phyloP scores from a whole-genome alignment of 1,140 invertebrate species.

The Helicoverpa armigera region DNA sequence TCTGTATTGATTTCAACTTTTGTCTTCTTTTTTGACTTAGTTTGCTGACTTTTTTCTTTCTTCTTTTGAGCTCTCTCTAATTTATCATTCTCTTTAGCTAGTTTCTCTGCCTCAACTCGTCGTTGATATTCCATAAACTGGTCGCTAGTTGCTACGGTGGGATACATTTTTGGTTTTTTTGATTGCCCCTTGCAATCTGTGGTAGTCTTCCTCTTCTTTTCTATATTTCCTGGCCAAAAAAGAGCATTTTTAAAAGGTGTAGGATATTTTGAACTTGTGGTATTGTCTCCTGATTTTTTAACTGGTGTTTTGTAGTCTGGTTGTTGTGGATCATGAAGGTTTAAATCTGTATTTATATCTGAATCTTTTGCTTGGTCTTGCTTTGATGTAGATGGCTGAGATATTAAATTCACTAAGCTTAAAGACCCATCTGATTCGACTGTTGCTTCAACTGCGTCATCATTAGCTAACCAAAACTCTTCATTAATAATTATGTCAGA shows the following conservation, averaged over 20 bases:
- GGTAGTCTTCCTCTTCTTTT: conserved; percentile 27
- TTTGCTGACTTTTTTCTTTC: conserved; percentile 39
- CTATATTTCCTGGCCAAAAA: conserved; percentile 10
- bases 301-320: conserved; percentile 26
- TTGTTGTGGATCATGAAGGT: conserved; percentile 27
- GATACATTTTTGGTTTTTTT: conserved; percentile 46
- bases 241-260: conserved; percentile 28
- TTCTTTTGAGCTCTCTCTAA: conserved; percentile 28
- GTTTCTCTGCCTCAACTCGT: conserved; percentile 40
- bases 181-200: conserved; percentile 24
- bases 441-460: conserved; percentile 25
- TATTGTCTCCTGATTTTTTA: conserved; percentile 22
- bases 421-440: conserved; percentile 21
- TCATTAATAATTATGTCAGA: conserved; percentile 24
- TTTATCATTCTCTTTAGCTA: conserved; percentile 37
- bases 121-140: conserved; percentile 32
- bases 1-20: conserved; percentile 24
- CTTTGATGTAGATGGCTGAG: conserved; percentile 22
- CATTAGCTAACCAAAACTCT: conserved; percentile 27
- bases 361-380: conserved; percentile 25
- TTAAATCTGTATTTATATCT: conserved; percentile 26
- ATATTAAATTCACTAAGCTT: conserved; percentile 24
- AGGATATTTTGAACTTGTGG: conserved; percentile 21
- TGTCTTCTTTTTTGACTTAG: conserved; percentile 28
- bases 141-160: conserved; percentile 22